Evolutionary conservation across 2,797 vertebrate species (phyloP).

Genomic region (Notolepis coatsorum): DNA sequence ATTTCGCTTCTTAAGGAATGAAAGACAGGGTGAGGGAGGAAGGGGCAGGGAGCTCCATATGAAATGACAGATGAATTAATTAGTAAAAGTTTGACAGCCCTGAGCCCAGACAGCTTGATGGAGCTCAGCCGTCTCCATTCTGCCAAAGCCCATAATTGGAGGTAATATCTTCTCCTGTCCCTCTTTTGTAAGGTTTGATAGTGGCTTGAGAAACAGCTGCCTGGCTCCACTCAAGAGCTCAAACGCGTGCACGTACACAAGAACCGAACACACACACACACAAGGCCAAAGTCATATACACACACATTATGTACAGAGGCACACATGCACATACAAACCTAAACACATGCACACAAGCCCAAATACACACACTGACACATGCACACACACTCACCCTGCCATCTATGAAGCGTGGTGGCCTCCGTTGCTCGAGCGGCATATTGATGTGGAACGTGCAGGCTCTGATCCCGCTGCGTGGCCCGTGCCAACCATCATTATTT

Average conservation of each 20-base stretch:
- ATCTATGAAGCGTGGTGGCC: slow-evolving; percentile 41
- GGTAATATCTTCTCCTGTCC: slow-evolving; percentile 49
- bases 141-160: slow-evolving; percentile 64
- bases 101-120: slow-evolving; percentile 56
- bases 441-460: slow-evolving; percentile 40
- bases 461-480: slow-evolving; percentile 59
- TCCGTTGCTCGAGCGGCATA: slow-evolving; percentile 44
- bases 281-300: background rate
- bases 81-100: slow-evolving; percentile 38
- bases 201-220: slow-evolving; percentile 57
- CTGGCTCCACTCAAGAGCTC: slow-evolving; percentile 39
- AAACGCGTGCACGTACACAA: background rate
- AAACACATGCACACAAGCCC: slow-evolving; percentile 12
- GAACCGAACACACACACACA: background rate
- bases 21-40: slow-evolving; percentile 22
- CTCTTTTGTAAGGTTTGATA: slow-evolving; percentile 56
- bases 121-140: slow-evolving; percentile 45
- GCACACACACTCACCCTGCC: slow-evolving; percentile 40
- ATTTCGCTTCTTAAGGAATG: slow-evolving; percentile 34
- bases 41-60: slow-evolving; percentile 24
- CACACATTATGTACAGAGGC: slow-evolving; percentile 4
- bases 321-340: background rate
- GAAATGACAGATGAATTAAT: slow-evolving; percentile 45
- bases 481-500: slow-evolving; percentile 65
- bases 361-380: slow-evolving; percentile 17